These are phyloP conservation scores for Bugulina stolonifera DNA, from an alignment of 2,888 invertebrate genomes.

Conservation along the genomic window DNA sequence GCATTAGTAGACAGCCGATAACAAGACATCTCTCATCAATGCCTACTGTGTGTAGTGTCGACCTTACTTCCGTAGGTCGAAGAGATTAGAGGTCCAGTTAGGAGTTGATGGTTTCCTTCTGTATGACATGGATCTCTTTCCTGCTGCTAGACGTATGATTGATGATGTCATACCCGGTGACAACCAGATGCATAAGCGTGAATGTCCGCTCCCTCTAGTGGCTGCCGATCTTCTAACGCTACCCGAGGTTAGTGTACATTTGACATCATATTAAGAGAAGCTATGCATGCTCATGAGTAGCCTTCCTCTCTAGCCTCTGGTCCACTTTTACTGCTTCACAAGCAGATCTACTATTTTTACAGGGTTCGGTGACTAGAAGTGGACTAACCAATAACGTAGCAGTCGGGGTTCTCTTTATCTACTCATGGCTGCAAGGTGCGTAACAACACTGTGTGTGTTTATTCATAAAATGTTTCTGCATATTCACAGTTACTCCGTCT, in stretches of 20 bases:
- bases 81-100: conserved; percentile 47
- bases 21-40: no score
- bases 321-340: no score
- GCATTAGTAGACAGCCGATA: no score
- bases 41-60: neutral
- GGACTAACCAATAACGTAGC: conserved; percentile 64
- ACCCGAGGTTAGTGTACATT: conserved; percentile 35
- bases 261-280: no score
- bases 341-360: no score
- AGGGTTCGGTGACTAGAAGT: conserved; percentile 61
- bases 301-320: no score
- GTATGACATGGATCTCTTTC: conserved; percentile 62
- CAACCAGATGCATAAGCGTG: conserved; percentile 57
- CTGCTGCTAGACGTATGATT: conserved; percentile 45
- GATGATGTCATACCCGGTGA: conserved; percentile 37
- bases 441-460: conserved; percentile 3
- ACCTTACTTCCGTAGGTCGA: conserved; percentile 36
- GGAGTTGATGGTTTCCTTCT: conserved; percentile 68
- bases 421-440: conserved; percentile 63
- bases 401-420: conserved; percentile 64
- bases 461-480: no score
- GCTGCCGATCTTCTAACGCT: conserved; percentile 56
- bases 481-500: no score
- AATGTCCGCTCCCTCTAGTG: conserved; percentile 40
- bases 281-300: no score